Evolutionary conservation across 2,113 vertebrate species (phyloP).

Genomic region (Meles meles): DNA sequence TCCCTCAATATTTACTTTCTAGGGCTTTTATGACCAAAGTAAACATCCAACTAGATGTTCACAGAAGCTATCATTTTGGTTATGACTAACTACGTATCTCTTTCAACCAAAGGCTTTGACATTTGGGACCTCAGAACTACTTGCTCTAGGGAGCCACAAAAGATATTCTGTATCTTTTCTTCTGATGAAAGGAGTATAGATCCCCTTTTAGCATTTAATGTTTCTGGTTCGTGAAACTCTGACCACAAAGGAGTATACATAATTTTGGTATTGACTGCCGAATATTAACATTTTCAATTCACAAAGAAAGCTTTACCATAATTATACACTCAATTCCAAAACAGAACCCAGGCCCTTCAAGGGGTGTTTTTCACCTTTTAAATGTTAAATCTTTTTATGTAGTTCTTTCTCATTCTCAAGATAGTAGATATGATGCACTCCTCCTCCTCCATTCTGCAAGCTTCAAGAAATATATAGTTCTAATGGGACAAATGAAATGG

Average conservation of each 20-base stretch:
- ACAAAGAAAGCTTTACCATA: not conserved
- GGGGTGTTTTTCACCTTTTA: not conserved
- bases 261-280: not conserved
- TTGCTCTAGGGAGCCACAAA: not conserved
- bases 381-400: not conserved
- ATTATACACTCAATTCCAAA: not conserved
- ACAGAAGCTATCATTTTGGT: not conserved
- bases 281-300: not conserved
- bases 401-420: not conserved
- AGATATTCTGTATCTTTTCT: not conserved
- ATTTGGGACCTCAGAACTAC: not conserved
- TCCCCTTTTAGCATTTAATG: not conserved
- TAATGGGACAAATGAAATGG: not conserved
- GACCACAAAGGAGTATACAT: not conserved
- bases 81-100: not conserved
- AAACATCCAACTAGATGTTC: not conserved
- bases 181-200: not conserved
- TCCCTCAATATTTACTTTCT: not conserved
- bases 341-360: not conserved
- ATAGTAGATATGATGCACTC: not conserved
- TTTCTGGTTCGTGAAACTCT: constrained; percentile 2
- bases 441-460: not conserved
- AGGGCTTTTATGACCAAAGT: not conserved
- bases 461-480: not conserved
- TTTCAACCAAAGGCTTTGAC: not conserved